Evolutionary conservation across 2,888 invertebrate genomes (phyloP).

Genomic region (Torymus auratus): DNA sequence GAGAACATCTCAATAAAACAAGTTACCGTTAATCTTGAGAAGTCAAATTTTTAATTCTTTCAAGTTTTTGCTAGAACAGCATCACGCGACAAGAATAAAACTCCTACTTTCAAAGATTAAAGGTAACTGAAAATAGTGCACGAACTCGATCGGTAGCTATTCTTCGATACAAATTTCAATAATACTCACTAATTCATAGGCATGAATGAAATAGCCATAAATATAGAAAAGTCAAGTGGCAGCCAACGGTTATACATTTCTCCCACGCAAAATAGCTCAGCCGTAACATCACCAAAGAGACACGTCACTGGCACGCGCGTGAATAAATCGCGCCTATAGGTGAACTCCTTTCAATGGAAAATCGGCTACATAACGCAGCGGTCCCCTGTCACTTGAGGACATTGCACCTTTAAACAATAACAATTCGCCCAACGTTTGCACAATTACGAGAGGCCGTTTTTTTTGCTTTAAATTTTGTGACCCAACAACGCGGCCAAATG

Average conservation of each 20-base stretch:
- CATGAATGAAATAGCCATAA: not conserved
- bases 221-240: not conserved
- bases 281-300: conserved; percentile 3
- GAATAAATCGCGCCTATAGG: conserved; percentile 1
- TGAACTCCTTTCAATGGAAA: conserved; percentile 20
- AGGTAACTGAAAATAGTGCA: too few relatives aligned
- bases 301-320: conserved; percentile 10
- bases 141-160: too few relatives aligned
- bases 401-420: not conserved
- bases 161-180: too few relatives aligned
- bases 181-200: too few relatives aligned
- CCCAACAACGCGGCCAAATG: not conserved
- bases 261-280: conserved; percentile 34
- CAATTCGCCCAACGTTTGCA: not conserved
- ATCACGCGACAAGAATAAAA: too few relatives aligned
- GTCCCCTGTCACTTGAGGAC: not conserved
- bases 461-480: not conserved
- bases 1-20: too few relatives aligned
- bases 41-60: too few relatives aligned
- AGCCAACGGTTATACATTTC: conserved; percentile 6
- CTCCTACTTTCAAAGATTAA: too few relatives aligned
- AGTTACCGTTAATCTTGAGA: too few relatives aligned
- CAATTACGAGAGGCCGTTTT: not conserved
- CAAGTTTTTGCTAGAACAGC: too few relatives aligned
- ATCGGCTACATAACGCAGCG: not conserved